Evolutionary conservation across 2,888 invertebrate species (phyloP).

Genomic region (Dendrolimus pini): DNA sequence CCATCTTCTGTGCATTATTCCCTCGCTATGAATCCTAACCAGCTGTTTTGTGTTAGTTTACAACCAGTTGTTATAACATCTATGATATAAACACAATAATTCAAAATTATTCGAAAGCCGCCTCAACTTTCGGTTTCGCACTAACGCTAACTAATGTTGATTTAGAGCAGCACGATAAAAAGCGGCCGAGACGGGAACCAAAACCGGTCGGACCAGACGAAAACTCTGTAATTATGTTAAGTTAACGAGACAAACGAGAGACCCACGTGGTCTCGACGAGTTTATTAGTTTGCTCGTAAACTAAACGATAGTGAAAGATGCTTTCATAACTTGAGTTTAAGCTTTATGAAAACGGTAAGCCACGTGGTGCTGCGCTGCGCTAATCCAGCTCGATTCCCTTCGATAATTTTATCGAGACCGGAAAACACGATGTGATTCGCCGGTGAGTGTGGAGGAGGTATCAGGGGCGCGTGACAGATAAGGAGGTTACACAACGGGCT

Average conservation of each 20-base stretch:
- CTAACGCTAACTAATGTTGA: constrained; percentile 46
- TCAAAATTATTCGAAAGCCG: constrained; percentile 27
- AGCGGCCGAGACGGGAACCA: constrained; percentile 34
- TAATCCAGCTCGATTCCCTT: constrained; percentile 15
- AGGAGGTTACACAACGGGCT: constrained; percentile 62
- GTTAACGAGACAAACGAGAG: constrained; percentile 46
- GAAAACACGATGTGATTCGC: constrained; percentile 61
- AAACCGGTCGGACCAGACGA: constrained; percentile 56
- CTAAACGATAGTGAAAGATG: constrained; percentile 51
- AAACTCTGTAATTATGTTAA: constrained; percentile 64
- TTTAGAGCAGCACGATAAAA: constrained; percentile 50
- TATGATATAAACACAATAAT: not conserved
- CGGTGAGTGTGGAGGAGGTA: constrained; percentile 39
- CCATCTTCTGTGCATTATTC: too few species aligned
- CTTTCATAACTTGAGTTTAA: constrained; percentile 25
- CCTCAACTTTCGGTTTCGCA: constrained; percentile 76
- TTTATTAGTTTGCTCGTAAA: constrained; percentile 38
- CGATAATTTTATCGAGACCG: constrained; percentile 58
- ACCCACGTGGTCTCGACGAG: constrained; percentile 39
- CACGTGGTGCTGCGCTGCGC: constrained; percentile 20
- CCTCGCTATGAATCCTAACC: too few species aligned
- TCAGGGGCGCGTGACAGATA: constrained; percentile 67
- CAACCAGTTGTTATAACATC: too few species aligned
- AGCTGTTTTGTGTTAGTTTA: too few species aligned
- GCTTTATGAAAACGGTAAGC: constrained; percentile 24